These are phyloP conservation scores for Aleiodes leptofemur DNA, from an alignment of 2,888 invertebrate genomes.

Conservation along the genomic window DNA sequence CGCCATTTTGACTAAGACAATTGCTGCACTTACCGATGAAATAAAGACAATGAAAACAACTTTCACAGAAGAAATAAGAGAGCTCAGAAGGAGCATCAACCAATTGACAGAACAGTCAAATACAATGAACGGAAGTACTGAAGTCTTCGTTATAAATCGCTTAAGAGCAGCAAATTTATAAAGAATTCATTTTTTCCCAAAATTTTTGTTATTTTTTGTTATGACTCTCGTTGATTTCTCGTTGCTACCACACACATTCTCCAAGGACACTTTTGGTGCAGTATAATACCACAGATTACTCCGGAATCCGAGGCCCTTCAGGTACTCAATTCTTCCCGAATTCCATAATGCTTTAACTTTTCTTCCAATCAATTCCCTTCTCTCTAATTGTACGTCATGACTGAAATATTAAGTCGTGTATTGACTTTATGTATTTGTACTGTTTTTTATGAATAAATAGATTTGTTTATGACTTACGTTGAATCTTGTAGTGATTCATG, in stretches of 20 bases:
- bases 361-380: conserved; percentile 81
- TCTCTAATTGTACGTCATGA: conserved; percentile 51
- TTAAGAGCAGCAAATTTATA: not conserved
- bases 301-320: conserved; percentile 79
- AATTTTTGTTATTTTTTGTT: conserved; percentile 34
- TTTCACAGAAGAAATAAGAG: conserved; percentile 4
- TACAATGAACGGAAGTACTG: not conserved
- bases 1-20: not conserved
- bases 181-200: not conserved
- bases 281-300: conserved; percentile 83
- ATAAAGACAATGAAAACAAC: not conserved
- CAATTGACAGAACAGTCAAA: not conserved
- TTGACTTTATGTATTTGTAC: not conserved
- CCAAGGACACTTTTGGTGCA: conserved; percentile 81
- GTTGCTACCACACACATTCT: conserved; percentile 87
- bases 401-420: not conserved
- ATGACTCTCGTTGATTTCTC: not conserved
- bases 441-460: conserved; percentile 1
- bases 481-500: conserved; percentile 65
- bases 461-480: conserved; percentile 45
- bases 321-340: conserved; percentile 82
- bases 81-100: not conserved
- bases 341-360: conserved; percentile 88
- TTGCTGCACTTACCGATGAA: conserved; percentile 1
- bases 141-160: not conserved